A percentile compares a stretch with the other conserved stretches of the same genome.
Conservation (phyloP, 1,140 invertebrate genomes). For the Solenopsis invicta region DNA sequence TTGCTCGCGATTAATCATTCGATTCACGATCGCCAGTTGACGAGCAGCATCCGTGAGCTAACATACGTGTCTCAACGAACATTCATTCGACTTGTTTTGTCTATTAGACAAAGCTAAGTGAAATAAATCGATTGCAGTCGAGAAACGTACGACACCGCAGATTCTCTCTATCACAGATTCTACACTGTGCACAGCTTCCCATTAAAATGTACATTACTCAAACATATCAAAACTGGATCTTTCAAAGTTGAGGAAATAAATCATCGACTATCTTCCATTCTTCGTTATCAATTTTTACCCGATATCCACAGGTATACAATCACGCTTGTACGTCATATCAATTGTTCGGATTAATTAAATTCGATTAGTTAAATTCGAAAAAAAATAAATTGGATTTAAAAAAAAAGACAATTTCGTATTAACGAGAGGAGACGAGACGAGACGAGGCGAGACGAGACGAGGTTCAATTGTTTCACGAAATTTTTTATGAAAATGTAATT, state of each 20-base stretch:
- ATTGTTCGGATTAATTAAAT: not conserved
- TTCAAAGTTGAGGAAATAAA: not conserved
- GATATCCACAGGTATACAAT: not conserved
- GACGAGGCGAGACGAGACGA: not conserved
- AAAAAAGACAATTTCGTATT: not conserved
- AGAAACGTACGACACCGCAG: not conserved
- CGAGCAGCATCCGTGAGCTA: constrained; percentile 50
- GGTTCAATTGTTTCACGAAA: not conserved
- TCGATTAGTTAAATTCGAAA: not conserved
- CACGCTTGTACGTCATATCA: not conserved
- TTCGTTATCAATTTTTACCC: not conserved
- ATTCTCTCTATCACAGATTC: constrained; percentile 31
- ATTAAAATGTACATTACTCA: constrained; percentile 1
- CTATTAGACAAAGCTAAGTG: not conserved
- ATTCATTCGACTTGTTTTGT: constrained; percentile 59
- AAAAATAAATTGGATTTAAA: not conserved
- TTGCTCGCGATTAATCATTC: not conserved
- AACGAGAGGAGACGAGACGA: not conserved
- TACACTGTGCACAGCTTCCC: not conserved
- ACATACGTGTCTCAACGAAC: constrained; percentile 33
- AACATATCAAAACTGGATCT: not conserved
- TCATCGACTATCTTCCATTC: not conserved
- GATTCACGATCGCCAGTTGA: constrained; percentile 52
- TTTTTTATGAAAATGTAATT: constrained; percentile 9
- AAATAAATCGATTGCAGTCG: no score